A percentile compares a stretch with the other conserved stretches of the same genome.
phyloP scores from a whole-genome alignment of 2,797 vertebrate genomes.

The Mycteria americana region DNA sequence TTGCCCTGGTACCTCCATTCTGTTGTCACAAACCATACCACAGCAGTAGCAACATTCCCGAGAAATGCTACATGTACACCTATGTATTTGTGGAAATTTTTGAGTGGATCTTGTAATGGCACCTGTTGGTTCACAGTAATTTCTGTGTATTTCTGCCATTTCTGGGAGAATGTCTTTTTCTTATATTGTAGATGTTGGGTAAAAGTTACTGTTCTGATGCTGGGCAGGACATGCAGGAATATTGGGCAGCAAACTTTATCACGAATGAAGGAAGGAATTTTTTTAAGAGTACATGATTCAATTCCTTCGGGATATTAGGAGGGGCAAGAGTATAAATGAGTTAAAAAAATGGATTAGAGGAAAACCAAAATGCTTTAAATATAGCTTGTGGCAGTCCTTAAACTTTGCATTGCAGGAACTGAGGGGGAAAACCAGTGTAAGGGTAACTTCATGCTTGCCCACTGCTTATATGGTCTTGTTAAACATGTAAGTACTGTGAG shows the following conservation, averaged over 20 bases:
- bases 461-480: background rate
- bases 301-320: background rate
- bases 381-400: background rate
- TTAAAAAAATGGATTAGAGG: background rate
- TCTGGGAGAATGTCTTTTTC: background rate
- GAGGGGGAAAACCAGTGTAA: background rate
- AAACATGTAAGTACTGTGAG: background rate
- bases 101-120: background rate
- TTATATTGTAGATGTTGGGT: background rate
- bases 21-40: background rate
- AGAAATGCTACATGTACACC: rapidly evolving
- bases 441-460: background rate
- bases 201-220: background rate
- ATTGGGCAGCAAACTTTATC: background rate
- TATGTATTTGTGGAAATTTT: background rate
- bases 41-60: background rate
- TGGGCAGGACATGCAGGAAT: background rate
- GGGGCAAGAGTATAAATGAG: background rate
- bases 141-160: background rate
- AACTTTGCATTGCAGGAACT: background rate
- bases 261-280: background rate
- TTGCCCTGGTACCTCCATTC: background rate
- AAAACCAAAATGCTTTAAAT: background rate
- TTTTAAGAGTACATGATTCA: background rate
- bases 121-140: background rate